Evolutionary conservation across 2,797 vertebrate species (phyloP).

Genomic region (Cyclura pinguis): DNA sequence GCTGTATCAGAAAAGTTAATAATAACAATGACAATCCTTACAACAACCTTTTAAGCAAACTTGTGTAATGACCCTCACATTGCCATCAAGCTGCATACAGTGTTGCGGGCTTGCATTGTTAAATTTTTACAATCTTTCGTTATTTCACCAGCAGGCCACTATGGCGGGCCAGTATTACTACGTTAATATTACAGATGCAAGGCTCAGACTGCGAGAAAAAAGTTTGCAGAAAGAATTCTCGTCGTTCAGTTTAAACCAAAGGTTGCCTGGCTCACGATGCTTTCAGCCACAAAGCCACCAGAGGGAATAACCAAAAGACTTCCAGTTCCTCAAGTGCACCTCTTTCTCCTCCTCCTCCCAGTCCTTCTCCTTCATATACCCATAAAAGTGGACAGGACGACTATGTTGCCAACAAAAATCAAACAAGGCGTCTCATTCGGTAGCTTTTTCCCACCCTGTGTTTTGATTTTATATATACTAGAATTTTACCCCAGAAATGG

Average conservation of each 20-base stretch:
- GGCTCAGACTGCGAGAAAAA: not conserved
- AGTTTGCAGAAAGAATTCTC: too few species aligned
- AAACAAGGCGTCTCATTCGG: rapidly evolving
- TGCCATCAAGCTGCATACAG: not conserved
- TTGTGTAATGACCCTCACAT: too few species aligned
- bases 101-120: too few species aligned
- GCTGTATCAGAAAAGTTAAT: not conserved
- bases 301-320: too few species aligned
- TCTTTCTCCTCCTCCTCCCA: not conserved
- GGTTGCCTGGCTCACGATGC: not conserved
- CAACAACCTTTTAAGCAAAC: not conserved
- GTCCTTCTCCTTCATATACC: rapidly evolving
- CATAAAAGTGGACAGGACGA: rapidly evolving
- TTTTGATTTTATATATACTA: slow-evolving; percentile 27
- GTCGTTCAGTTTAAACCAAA: too few species aligned
- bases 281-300: too few species aligned
- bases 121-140: not conserved
- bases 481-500: slow-evolving; percentile 72
- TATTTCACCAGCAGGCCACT: not conserved
- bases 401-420: not conserved
- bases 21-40: not conserved
- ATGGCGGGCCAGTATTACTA: not conserved
- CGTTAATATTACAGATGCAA: rapidly evolving
- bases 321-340: too few species aligned
- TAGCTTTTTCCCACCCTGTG: not conserved